Evolutionary conservation across 1,140 invertebrate genomes (phyloP), one percentile per base, ranked within the genome.

Genomic region (Zaprionus camerounensis): DNA sequence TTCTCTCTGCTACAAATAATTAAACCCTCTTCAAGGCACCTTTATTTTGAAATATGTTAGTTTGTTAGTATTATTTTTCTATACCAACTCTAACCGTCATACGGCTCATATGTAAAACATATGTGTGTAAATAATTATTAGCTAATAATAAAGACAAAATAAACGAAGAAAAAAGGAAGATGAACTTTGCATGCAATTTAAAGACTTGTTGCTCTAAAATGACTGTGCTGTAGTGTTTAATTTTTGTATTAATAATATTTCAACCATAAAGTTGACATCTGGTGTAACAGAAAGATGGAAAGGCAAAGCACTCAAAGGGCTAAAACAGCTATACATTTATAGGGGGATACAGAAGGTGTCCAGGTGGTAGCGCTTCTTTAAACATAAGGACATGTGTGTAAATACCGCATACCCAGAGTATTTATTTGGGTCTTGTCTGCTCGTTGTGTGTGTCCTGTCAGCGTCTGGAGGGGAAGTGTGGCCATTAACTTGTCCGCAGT

Each of bases 401-500:
- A 51, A 51, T 24, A 51, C 46, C 46, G 20, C 46, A 24, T 22
- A 22, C 20, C 6, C 46, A 13, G 46, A 22, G 53, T 58, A 57
- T 49, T 46, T 46, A 34, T 53, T 64, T 22, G 38, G 36, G 13
- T 22, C 55, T 51, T 22, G 46, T 51, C 53, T 67, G 6, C 17
- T 1, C 9, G 55, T 34, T n/a, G 7, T 56, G 55, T 55, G 56
- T 51, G 24, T 22, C 22, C 34, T 55, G 70, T 26, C 70, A 67
- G 34, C 24, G 13, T 51, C 55, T 67, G 41, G 44, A 34, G n/a
- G 28, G 53, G 62, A 72, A 58, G 36, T 58, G 62, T 57, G 70
- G 53, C 41, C 70, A 59, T 61, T 61, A 55, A 65, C 58, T 28
- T 26, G 71, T 34, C 36, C 36, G 36, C 36, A 13, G 36, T 46